These are phyloP conservation scores for Lamellibrachia columna DNA, from an alignment of 2,888 invertebrate species.

Conservation along the genomic window DNA sequence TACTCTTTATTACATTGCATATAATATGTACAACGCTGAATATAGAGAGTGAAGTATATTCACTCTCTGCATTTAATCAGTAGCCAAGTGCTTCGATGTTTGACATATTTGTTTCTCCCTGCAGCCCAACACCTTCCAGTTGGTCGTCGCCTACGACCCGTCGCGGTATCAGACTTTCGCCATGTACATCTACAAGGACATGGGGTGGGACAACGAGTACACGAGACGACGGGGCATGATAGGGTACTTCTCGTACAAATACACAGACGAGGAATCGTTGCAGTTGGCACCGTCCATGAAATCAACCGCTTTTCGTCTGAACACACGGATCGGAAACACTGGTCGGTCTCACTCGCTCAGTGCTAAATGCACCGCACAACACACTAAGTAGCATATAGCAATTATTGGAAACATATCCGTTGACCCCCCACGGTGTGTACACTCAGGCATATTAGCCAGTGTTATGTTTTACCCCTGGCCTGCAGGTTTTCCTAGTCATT, in stretches of 20 bases:
- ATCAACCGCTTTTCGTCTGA: not conserved
- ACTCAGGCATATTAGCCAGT: no score
- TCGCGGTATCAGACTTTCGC: not conserved
- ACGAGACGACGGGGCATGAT: not conserved
- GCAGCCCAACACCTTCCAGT: conserved; percentile 19
- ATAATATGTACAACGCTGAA: not conserved
- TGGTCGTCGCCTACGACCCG: conserved; percentile 18
- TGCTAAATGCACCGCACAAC: not conserved
- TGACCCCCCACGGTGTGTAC: not conserved
- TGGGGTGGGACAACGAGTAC: not conserved
- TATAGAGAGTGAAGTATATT: no score
- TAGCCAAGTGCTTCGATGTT: no score
- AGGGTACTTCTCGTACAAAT: conserved; percentile 13
- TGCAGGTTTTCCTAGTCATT: no score
- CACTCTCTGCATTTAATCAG: no score
- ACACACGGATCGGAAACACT: not conserved
- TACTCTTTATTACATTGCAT: not conserved
- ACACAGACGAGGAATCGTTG: not conserved
- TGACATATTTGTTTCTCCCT: not conserved
- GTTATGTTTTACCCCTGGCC: no score
- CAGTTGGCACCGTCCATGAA: not conserved
- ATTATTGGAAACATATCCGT: not conserved
- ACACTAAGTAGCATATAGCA: not conserved
- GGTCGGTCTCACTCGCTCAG: not conserved
- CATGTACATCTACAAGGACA: not conserved